Evolutionary conservation across 2,888 invertebrate species (phyloP).

Genomic region (Calameuta idolon): DNA sequence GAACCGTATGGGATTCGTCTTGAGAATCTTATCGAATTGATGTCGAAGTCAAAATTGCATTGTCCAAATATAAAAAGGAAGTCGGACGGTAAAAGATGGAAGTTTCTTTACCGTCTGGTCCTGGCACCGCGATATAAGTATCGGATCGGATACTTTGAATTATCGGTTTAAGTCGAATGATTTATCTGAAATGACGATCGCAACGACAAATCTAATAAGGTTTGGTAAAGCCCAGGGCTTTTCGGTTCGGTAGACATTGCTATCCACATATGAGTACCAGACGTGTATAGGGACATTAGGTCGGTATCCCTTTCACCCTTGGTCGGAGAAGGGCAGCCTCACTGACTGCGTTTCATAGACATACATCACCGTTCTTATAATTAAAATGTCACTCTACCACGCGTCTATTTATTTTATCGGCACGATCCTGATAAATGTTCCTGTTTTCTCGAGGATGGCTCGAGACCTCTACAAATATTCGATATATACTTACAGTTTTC

Average conservation of each 20-base stretch:
- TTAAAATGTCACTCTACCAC: conserved; percentile 43
- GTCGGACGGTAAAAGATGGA: neutral
- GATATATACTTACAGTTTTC: neutral
- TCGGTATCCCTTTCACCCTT: neutral
- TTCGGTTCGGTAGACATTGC: neutral
- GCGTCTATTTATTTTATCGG: conserved; percentile 49
- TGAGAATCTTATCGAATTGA: neutral
- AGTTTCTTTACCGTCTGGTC: neutral
- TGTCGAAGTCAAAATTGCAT: neutral
- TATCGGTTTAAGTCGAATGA: neutral
- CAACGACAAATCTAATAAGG: neutral
- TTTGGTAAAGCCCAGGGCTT: neutral
- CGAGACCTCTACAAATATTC: neutral
- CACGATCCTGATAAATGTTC: conserved; percentile 53
- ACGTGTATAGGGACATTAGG: neutral
- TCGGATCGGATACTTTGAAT: neutral
- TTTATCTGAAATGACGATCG: neutral
- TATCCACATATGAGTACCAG: neutral
- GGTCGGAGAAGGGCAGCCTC: neutral
- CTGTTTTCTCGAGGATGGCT: conserved; percentile 27
- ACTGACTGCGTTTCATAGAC: conserved; percentile 9
- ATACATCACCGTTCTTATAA: conserved; percentile 36
- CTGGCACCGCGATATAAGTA: neutral
- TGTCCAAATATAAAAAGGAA: neutral
- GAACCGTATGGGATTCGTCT: neutral